Base-by-base conservation (phyloP, 92 coral and sea anemone species). In the Zoanthus solanderi region DNA sequence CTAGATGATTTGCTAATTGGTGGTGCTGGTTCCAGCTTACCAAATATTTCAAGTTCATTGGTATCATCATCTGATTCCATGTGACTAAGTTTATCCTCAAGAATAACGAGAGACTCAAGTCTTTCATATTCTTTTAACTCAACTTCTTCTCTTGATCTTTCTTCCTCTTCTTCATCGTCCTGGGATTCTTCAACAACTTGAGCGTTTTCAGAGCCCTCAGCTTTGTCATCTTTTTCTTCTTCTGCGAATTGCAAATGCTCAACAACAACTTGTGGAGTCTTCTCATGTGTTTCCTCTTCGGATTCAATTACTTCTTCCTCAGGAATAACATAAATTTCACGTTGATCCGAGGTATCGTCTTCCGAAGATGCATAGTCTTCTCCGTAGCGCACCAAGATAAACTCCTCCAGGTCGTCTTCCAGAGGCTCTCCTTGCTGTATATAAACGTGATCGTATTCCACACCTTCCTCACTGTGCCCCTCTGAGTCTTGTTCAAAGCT, bases 21-120 rank as follows among this genome's bases (percentile, higher is more conserved):
- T 84, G 91, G 78, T 32, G 84, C 78, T 84, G 91, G 85, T 84
- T 88, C 44, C 93, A 89, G 72, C 87, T 90, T 72, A 78, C 91
- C 57, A 67, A 84, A 72, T 71, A 89, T 66, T 85, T 75, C 54
- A 17, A 89, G 83, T 9, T 93, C 96, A 60, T 91, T 93, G 72
- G 84, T 17, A 37, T 88, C 89, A 60, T 93, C 96, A 88, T 91
- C 98, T 28, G 98, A 95, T 65, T 95, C 98, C 63, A 95, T 95
- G 29, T 95, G 98, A 79, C 98, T 95, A n/a, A 95, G 85, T 78
- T 95, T 95, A 34, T 95, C 98, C 72, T 95, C 98, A 53, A 95
- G 89, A 54, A 95, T 90, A 52, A 95, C 98, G 57, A 95, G 92
- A 50, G 98, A 95, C 69, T 95, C 98, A 5, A 95, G 93, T 79